These are phyloP conservation scores for Scylla paramamosain DNA, from an alignment of 1,140 invertebrate genomes.

Conservation along the genomic window DNA sequence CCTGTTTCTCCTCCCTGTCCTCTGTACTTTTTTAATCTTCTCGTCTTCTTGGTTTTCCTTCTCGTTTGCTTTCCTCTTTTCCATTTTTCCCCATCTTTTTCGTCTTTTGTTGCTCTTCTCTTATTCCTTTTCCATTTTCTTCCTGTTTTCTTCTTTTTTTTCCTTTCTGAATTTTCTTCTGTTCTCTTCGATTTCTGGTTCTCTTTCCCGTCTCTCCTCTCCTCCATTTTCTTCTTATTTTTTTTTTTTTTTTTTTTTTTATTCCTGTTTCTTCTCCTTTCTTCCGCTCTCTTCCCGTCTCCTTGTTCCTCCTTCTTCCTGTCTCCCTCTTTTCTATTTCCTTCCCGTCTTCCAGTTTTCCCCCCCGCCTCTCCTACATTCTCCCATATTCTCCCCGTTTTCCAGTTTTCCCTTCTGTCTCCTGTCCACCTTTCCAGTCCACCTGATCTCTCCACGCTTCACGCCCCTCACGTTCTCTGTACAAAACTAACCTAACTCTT, in stretches of 20 bases:
- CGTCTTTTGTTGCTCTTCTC: neutral
- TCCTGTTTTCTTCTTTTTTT: neutral
- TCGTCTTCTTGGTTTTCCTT: neutral
- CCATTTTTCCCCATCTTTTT: neutral
- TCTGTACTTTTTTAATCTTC: neutral
- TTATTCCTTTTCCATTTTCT: neutral
- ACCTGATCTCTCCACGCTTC: too few species aligned
- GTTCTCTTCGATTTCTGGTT: neutral
- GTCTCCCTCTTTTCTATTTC: too few species aligned
- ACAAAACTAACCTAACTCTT: too few species aligned
- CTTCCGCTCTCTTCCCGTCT: too few species aligned
- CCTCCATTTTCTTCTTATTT: neutral
- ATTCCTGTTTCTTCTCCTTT: too few species aligned
- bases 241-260: neutral
- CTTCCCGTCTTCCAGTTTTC: too few species aligned
- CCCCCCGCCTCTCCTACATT: too few species aligned
- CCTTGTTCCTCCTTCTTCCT: too few species aligned
- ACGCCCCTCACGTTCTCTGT: too few species aligned
- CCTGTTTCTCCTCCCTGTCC: neutral
- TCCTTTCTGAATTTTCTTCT: neutral
- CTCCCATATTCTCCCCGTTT: too few species aligned
- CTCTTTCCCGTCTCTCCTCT: neutral
- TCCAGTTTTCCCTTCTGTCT: too few species aligned
- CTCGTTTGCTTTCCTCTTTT: neutral
- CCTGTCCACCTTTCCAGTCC: too few species aligned